Conservation (phyloP, 2,113 vertebrate species). For the Brienomyrus brachyistius region DNA sequence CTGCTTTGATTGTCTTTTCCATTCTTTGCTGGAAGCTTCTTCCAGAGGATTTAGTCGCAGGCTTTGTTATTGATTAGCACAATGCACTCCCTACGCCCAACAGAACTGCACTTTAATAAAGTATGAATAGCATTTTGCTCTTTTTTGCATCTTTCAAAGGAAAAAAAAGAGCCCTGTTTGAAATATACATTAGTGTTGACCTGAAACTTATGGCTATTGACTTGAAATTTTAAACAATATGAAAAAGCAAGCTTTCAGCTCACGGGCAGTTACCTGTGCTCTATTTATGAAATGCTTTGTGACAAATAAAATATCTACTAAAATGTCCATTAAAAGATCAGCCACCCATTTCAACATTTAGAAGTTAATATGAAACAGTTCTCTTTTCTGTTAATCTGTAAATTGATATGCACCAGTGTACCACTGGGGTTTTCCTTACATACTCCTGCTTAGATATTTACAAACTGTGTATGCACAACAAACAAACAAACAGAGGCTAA, state of each 20-base stretch:
- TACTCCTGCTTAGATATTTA: not conserved
- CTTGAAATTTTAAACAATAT: not conserved
- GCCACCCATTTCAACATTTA: not conserved
- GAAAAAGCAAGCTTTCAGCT: not conserved
- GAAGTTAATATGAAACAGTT: not conserved
- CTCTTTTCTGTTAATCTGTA: not conserved
- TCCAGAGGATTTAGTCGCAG: not conserved
- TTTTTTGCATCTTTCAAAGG: not conserved
- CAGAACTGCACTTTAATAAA: not conserved
- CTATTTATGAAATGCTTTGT: not conserved
- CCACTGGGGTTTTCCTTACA: not conserved
- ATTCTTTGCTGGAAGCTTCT: not conserved
- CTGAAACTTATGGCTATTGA: not conserved
- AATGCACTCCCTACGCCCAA: not conserved
- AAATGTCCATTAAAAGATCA: not conserved
- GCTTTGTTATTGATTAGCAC: not conserved
- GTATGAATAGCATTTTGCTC: not conserved
- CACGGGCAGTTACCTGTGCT: not conserved
- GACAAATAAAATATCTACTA: not conserved
- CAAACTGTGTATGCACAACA: not conserved
- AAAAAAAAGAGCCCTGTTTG: not conserved
- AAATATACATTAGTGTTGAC: not conserved
- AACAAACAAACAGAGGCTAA: not conserved
- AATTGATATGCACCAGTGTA: not conserved
- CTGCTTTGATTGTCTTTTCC: not conserved